Percentiles rank a stretch among this genome's conserved stretches.
phyloP scores from a whole-genome alignment of 2,888 invertebrate species.

The Drosophila leonis region DNA sequence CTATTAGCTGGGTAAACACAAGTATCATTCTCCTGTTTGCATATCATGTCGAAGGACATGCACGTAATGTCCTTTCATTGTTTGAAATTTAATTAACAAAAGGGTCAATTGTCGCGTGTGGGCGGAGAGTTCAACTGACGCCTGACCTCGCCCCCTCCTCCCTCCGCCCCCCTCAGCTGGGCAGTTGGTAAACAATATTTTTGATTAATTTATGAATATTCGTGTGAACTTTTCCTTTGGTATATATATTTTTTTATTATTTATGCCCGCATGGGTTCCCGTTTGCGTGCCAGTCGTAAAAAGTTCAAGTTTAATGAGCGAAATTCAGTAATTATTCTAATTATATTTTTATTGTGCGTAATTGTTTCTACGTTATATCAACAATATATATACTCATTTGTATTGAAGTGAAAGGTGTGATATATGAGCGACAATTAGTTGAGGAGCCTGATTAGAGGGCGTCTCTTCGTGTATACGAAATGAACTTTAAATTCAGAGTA shows the following conservation, averaged over 20 bases:
- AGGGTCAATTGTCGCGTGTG: slow-evolving; percentile 81
- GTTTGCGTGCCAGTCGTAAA: slow-evolving; percentile 64
- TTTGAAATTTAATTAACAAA: slow-evolving; percentile 80
- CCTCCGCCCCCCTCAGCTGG: slow-evolving; percentile 10
- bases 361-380: slow-evolving; percentile 45
- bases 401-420: slow-evolving; percentile 41
- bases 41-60: slow-evolving; percentile 53
- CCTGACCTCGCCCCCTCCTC: background rate
- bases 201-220: slow-evolving; percentile 81
- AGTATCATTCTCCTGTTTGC: slow-evolving; percentile 62
- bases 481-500: background rate
- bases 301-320: slow-evolving; percentile 66
- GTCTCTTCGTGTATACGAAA: background rate
- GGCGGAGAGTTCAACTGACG: slow-evolving; percentile 28
- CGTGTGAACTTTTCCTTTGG: slow-evolving; percentile 69
- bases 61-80: slow-evolving; percentile 64
- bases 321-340: slow-evolving; percentile 67
- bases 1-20: slow-evolving; percentile 71
- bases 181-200: slow-evolving; percentile 71
- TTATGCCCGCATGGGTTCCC: slow-evolving; percentile 57
- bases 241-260: slow-evolving; percentile 37
- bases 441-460: background rate
- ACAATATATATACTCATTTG: slow-evolving; percentile 34
- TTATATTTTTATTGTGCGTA: slow-evolving; percentile 63
- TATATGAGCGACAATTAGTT: slow-evolving; percentile 48